A percentile compares a stretch with the other conserved stretches of the same genome.
phyloP scores from a whole-genome alignment of 2,797 vertebrate species.

The Arnoldichthys spilopterus region DNA sequence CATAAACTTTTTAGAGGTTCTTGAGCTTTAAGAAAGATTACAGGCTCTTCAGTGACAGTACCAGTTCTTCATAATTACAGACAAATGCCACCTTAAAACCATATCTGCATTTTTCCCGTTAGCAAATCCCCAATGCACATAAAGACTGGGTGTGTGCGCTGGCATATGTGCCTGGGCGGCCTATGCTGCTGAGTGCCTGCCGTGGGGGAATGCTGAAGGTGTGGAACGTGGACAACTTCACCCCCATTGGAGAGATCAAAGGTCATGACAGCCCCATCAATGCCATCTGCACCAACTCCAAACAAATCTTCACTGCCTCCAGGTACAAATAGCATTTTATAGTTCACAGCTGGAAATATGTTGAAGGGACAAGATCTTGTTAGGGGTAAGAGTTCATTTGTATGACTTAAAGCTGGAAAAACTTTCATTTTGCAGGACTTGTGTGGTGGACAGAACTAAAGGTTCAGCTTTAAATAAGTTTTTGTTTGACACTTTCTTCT shows the following conservation, averaged over 20 bases:
- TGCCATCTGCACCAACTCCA: conserved; percentile 93
- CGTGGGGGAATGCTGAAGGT: conserved; percentile 93
- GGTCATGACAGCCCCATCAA: conserved; percentile 98
- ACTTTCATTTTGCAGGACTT: neutral
- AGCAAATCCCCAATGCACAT: conserved; percentile 99
- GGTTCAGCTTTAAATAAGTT: neutral
- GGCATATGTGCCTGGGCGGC: conserved; percentile 89
- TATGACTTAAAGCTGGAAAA: neutral
- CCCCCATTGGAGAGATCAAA: conserved; percentile 91
- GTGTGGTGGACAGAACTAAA: neutral
- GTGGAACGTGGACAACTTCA: conserved; percentile 97
- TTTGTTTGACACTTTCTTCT: neutral
- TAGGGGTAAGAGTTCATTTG: neutral
- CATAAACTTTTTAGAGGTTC: too few relatives aligned
- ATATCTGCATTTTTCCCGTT: conserved; percentile 38
- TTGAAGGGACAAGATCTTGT: neutral
- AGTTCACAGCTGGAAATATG: neutral
- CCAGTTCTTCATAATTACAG: too few relatives aligned
- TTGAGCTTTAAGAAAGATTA: conserved; percentile 1
- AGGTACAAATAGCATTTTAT: conserved; percentile 77
- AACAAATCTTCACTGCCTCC: conserved; percentile 96
- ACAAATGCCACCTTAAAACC: neutral
- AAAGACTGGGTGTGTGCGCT: conserved; percentile 98
- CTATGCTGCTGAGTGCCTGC: conserved; percentile 94
- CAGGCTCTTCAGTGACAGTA: neutral